These are phyloP conservation scores for Calameuta pallipes DNA, from an alignment of 2,888 invertebrate genomes.

Conservation along the genomic window DNA sequence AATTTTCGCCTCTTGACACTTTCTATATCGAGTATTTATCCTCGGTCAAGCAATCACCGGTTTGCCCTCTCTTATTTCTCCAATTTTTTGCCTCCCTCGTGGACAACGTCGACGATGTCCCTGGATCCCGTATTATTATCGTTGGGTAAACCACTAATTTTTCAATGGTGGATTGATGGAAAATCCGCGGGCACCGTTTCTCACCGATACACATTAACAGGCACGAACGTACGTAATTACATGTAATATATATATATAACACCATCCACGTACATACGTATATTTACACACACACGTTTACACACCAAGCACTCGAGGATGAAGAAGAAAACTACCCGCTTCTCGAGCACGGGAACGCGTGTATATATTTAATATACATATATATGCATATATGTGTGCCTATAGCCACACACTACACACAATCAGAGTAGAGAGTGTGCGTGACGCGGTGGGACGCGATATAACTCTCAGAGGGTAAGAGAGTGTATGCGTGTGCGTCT, in stretches of 20 bases:
- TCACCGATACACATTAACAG: not conserved
- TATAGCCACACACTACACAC: not conserved
- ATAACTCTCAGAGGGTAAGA: not conserved
- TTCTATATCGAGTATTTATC: not conserved
- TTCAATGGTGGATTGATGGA: not conserved
- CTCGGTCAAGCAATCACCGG: not conserved
- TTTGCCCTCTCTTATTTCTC: not conserved
- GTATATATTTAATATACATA: not conserved
- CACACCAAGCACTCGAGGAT: not conserved
- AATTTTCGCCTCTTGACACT: not conserved
- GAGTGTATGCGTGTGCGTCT: slow-evolving; percentile 1
- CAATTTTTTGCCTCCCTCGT: not conserved
- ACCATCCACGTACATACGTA: not conserved
- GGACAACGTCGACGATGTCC: not conserved
- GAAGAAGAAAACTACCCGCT: not conserved
- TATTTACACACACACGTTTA: not conserved
- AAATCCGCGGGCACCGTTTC: not conserved
- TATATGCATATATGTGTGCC: slow-evolving; percentile 10
- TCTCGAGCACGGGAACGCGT: not conserved
- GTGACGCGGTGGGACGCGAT: not conserved
- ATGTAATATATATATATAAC: not conserved
- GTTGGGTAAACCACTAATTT: not conserved
- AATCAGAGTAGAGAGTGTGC: not conserved
- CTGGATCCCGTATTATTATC: not conserved
- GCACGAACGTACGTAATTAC: not conserved